Percentiles rank a stretch among this genome's conserved stretches.
Evolutionary conservation across 2,113 vertebrate species (phyloP).

Genomic region (Percopsis transmontana): DNA sequence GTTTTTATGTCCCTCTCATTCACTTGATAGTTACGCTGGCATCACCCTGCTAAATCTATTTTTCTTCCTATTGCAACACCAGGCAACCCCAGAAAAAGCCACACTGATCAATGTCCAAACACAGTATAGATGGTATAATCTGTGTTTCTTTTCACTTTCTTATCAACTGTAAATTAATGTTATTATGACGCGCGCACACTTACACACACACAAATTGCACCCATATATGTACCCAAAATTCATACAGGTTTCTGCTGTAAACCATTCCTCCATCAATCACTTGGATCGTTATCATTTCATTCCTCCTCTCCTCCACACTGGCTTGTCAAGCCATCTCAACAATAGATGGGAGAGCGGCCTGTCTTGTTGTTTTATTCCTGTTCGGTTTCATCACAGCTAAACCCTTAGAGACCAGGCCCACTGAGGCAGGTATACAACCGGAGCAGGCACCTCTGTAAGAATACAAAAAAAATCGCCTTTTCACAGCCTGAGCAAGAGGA

Average conservation of each 20-base stretch:
- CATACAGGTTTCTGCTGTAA: background rate
- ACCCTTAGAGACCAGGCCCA: constrained; percentile 31
- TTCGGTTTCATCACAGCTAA: constrained; percentile 46
- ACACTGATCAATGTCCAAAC: too few species aligned
- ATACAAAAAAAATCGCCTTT: constrained; percentile 34
- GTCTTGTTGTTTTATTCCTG: constrained; percentile 44
- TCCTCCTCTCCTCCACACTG: constrained; percentile 27
- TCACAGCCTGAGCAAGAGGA: constrained; percentile 3
- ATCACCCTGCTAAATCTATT: too few species aligned
- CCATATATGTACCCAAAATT: constrained; percentile 15
- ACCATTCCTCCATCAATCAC: constrained; percentile 15
- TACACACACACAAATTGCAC: constrained; percentile 35
- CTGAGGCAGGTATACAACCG: constrained; percentile 28
- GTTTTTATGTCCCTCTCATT: too few species aligned
- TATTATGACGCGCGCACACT: constrained; percentile 18
- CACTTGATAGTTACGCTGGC: too few species aligned
- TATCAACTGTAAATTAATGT: too few species aligned
- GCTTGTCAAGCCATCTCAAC: constrained; percentile 48
- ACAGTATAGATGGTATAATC: too few species aligned
- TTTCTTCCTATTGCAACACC: too few species aligned
- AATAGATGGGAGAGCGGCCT: constrained; percentile 44
- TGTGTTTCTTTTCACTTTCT: too few species aligned
- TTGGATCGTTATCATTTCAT: constrained; percentile 47
- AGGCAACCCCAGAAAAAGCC: too few species aligned
- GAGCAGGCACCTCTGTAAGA: constrained; percentile 34